A percentile compares a stretch with the other conserved stretches of the same genome.
Evolutionary conservation across 1,140 invertebrate genomes (phyloP).

Genomic region (Littorina saxatilis): DNA sequence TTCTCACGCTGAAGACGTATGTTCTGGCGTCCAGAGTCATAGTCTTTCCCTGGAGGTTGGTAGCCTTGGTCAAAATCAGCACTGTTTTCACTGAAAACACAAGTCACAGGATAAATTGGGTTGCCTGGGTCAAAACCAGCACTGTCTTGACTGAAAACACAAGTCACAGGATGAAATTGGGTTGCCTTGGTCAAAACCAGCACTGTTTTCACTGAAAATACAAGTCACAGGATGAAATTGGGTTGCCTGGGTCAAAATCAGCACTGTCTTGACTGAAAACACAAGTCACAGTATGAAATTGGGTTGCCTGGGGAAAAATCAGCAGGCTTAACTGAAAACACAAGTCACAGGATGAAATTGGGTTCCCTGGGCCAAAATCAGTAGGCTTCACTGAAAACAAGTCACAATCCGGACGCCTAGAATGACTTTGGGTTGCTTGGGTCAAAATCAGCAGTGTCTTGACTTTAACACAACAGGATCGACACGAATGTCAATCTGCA

Average conservation of each 20-base stretch:
- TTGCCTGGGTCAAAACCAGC: neutral
- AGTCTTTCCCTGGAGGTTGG: constrained; percentile 3
- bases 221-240: neutral
- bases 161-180: neutral
- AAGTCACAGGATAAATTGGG: neutral
- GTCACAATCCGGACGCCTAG: neutral
- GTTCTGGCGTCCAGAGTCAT: constrained; percentile 27
- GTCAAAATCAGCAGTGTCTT: neutral
- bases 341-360: neutral
- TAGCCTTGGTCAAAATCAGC: constrained; percentile 11
- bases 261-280: too few species aligned
- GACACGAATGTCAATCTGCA: too few species aligned
- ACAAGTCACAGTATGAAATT: neutral
- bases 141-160: too few species aligned
- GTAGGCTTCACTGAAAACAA: neutral
- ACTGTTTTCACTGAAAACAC: constrained; percentile 18
- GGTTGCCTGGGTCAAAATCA: neutral
- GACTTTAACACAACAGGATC: too few species aligned
- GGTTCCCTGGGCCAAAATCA: neutral
- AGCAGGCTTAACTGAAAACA: too few species aligned
- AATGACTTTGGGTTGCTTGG: neutral
- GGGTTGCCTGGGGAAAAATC: neutral
- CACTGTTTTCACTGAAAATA: too few species aligned
- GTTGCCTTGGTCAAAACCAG: neutral
- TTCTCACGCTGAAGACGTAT: constrained; percentile 15